Percentiles rank a stretch among this genome's conserved stretches.
Evolutionary conservation across 2,113 vertebrate species (phyloP).

Genomic region (Lepisosteus oculatus): DNA sequence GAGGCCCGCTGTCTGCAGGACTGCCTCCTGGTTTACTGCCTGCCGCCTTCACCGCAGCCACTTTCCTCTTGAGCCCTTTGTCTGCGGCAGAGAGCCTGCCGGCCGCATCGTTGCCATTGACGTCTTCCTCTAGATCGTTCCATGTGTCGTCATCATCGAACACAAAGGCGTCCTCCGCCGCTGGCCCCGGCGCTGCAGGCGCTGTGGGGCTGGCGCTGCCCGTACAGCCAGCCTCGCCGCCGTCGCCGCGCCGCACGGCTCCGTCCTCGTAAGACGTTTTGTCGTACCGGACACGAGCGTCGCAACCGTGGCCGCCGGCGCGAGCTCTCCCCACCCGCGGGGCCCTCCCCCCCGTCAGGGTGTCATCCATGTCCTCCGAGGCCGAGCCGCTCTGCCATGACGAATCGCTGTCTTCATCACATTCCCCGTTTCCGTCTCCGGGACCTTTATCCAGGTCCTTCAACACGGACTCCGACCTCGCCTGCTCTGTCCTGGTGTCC

Average conservation of each 20-base stretch:
- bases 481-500: not conserved
- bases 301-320: conserved; percentile 34
- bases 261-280: conserved; percentile 58
- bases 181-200: conserved; percentile 46
- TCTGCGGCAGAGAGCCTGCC: conserved; percentile 34
- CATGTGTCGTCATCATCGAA: conserved; percentile 94
- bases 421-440: conserved; percentile 21
- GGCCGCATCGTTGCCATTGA: conserved; percentile 7
- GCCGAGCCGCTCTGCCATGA: conserved; percentile 42
- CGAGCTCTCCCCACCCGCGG: conserved; percentile 15
- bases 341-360: conserved; percentile 26
- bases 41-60: conserved; percentile 64
- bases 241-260: conserved; percentile 36
- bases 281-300: conserved; percentile 49
- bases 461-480: not conserved
- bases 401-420: conserved; percentile 35
- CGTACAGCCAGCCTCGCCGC: conserved; percentile 48
- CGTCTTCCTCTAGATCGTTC: conserved; percentile 77
- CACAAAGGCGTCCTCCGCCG: conserved; percentile 50
- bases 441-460: conserved; percentile 5
- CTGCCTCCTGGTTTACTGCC: conserved; percentile 35
- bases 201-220: conserved; percentile 44
- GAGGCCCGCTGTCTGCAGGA: conserved; percentile 36
- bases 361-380: conserved; percentile 54
- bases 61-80: conserved; percentile 73